These are phyloP conservation scores for Pollenia griseotomentosa DNA, from an alignment of 2,888 invertebrate genomes.

Conservation along the genomic window DNA sequence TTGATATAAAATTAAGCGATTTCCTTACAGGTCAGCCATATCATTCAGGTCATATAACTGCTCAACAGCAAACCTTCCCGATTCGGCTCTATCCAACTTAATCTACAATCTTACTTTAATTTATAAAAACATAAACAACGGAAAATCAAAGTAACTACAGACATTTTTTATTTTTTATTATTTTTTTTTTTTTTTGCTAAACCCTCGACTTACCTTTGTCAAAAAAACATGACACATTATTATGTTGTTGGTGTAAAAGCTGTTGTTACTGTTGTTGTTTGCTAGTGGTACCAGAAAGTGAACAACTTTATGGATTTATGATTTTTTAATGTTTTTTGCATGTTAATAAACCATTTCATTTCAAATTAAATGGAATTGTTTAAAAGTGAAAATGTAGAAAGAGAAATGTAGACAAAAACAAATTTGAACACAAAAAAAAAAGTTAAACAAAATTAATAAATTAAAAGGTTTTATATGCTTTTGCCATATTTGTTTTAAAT, in stretches of 20 bases:
- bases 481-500: constrained; percentile 42
- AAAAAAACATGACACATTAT: constrained; percentile 39
- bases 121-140: background rate
- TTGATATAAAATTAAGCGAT: too few species aligned
- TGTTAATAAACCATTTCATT: constrained; percentile 53
- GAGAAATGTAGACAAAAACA: constrained; percentile 21
- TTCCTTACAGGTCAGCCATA: too few species aligned
- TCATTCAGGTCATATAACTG: too few species aligned
- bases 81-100: background rate
- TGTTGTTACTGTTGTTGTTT: background rate
- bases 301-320: constrained; percentile 23
- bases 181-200: background rate
- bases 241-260: background rate
- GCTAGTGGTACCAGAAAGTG: background rate
- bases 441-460: constrained; percentile 53
- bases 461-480: constrained; percentile 41
- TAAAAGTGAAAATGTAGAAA: constrained; percentile 56
- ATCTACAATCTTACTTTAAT: background rate
- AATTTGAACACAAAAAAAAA: background rate
- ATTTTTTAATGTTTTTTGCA: constrained; percentile 38
- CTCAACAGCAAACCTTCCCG: background rate
- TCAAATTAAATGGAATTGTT: constrained; percentile 39
- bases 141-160: background rate
- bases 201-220: constrained; percentile 24
- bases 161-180: too few species aligned